Conservation (phyloP, 37 sponge, comb jelly and placozoan genomes). For the Petrosia ficiformis region DNA sequence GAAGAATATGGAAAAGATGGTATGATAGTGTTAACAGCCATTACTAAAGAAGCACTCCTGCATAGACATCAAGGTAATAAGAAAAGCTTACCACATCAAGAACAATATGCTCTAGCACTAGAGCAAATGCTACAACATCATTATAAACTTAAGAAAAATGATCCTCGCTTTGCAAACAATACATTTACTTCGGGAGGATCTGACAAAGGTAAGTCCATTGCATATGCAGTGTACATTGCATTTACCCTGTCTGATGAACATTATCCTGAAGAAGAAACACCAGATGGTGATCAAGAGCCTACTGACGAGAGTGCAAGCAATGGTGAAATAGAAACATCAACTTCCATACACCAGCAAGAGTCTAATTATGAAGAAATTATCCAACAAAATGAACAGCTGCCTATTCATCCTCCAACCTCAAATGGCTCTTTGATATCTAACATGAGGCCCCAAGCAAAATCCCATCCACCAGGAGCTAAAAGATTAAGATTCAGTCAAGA, state of each 20-base stretch:
- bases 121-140: constrained; percentile 6
- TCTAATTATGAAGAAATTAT: too few relatives aligned
- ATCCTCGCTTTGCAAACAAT: not conserved
- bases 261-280: too few relatives aligned
- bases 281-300: not conserved
- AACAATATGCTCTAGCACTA: constrained; percentile 1
- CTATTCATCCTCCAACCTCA: too few relatives aligned
- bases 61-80: too few relatives aligned
- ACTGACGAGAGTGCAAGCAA: too few relatives aligned
- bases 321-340: too few relatives aligned
- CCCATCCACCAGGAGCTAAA: too few relatives aligned
- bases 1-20: constrained; percentile 9
- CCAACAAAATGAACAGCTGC: too few relatives aligned
- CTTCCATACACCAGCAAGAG: too few relatives aligned
- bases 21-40: not conserved
- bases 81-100: not conserved
- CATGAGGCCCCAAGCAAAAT: too few relatives aligned
- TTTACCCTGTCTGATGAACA: not conserved
- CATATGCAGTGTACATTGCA: not conserved
- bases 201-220: not conserved
- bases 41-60: not conserved
- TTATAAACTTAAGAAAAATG: not conserved
- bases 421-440: too few relatives aligned
- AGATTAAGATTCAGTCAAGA: too few relatives aligned
- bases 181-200: not conserved